Base-by-base conservation (phyloP, 2,797 vertebrate genomes). In the Neosalanx taihuensis region DNA sequence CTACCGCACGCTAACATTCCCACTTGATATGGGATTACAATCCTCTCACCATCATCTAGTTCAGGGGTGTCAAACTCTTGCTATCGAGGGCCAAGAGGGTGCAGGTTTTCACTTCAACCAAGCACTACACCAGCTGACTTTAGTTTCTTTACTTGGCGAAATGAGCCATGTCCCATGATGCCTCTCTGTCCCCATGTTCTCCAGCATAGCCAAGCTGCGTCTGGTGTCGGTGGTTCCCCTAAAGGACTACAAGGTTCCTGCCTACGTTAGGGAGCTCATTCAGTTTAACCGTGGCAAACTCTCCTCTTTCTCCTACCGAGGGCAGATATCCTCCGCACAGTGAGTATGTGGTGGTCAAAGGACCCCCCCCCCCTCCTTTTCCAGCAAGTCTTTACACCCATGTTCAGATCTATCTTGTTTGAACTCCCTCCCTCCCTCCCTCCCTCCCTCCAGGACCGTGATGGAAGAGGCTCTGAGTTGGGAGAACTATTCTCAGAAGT, bases 401-500 rank as follows among this genome's bases (percentile, higher is more conserved):
- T 37, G 10, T 37, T 37, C 6, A 37, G 35, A 37, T 37, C 6
- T 1, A 37, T 37, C 35, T 37, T 10, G 35, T 37, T 37, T 9
- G 7, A 37, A 37, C 20, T 13, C 23, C 13, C 20, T 26, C 60
- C 29, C 23, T 61, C 0, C 1, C 0, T 0, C 0, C 20, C 6
- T 0, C 18, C 51, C 59, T 80, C 56, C 67, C 5, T 49, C 72
- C 72, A 94, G 92, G 75, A 53, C 46, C 2, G 18, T 91, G 51
- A 82, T 96, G 74, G 78, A 89, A 74, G 78, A 83, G 7, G 2
- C 84, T 0, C 80, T 98, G 72, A 81, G 77, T 57, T 87, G 91
- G 81, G 84, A 74, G 31, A 95, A 94, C 83, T 99, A 98, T 56
- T 3, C 71, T 0, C 12, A 88, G 72, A 95, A 91, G 81, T 92